These are phyloP conservation scores for Rhyacophila evoluta DNA, from an alignment of 2,888 invertebrate species.

Conservation along the genomic window DNA sequence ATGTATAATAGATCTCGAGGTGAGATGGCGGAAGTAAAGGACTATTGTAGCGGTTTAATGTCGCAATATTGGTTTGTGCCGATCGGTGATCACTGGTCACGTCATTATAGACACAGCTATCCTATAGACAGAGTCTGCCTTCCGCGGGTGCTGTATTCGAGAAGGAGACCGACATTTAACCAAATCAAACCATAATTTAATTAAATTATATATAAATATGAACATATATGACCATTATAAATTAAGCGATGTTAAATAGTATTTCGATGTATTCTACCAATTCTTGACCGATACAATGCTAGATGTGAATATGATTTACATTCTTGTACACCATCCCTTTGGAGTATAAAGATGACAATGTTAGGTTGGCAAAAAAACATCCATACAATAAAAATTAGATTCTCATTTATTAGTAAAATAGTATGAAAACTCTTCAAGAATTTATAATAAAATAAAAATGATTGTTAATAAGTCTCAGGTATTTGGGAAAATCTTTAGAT, in stretches of 20 bases:
- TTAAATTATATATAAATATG: slow-evolving; percentile 35
- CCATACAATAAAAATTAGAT: no score
- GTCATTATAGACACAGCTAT: slow-evolving; percentile 66
- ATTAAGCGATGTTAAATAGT: not conserved
- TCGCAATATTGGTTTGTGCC: slow-evolving; percentile 56
- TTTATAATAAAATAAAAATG: no score
- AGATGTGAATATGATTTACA: no score
- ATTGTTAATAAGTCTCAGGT: no score
- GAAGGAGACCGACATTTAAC: slow-evolving; percentile 79
- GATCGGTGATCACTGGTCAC: slow-evolving; percentile 72
- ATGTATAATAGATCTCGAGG: no score
- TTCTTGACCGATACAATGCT: not conserved
- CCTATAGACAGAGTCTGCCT: slow-evolving; percentile 69
- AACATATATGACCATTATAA: slow-evolving; percentile 1
- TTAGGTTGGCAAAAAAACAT: no score
- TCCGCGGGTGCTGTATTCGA: slow-evolving; percentile 87
- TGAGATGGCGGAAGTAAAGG: not conserved
- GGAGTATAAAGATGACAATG: no score
- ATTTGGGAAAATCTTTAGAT: no score
- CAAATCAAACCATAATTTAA: slow-evolving; percentile 57
- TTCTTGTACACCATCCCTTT: no score
- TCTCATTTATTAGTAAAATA: no score
- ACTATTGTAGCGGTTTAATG: slow-evolving; percentile 23
- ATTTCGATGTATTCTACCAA: not conserved
- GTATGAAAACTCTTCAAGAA: no score